Evolutionary conservation across 1,140 invertebrate species (phyloP).

Genomic region (Nixonia krombeini): DNA sequence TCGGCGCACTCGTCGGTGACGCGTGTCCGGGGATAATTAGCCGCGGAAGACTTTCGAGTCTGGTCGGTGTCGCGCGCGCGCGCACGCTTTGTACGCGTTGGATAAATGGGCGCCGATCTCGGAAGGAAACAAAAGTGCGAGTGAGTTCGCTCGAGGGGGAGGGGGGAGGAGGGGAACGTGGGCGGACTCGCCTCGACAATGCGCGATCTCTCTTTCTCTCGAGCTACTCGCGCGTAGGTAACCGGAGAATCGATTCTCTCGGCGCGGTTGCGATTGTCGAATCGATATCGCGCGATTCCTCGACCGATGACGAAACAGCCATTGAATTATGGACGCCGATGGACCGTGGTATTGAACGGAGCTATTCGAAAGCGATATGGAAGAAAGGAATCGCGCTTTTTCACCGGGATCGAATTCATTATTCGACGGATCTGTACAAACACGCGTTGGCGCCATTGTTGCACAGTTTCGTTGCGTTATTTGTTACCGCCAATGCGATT

Average conservation of each 20-base stretch:
- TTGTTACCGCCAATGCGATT: too few species aligned
- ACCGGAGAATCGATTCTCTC: too few species aligned
- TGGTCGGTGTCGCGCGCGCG: neutral
- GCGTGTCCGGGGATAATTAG: neutral
- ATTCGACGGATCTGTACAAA: neutral
- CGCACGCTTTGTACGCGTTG: neutral
- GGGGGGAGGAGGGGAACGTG: slow-evolving; percentile 24
- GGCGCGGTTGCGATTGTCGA: slow-evolving; percentile 35
- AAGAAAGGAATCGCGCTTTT: neutral
- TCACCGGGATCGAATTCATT: too few species aligned
- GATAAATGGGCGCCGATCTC: slow-evolving; percentile 17
- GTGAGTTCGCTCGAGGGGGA: too few species aligned
- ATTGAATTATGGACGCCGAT: neutral
- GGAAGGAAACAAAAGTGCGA: slow-evolving; percentile 35
- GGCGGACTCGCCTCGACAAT: slow-evolving; percentile 24
- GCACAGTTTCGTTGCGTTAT: too few species aligned
- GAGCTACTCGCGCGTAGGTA: neutral
- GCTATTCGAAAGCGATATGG: neutral
- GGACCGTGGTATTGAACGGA: too few species aligned
- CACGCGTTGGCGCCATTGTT: too few species aligned
- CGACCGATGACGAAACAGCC: neutral
- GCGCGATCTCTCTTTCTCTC: slow-evolving; percentile 1
- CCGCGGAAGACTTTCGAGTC: slow-evolving; percentile 24
- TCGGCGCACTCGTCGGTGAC: neutral
- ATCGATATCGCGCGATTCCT: slow-evolving; percentile 26